Base-by-base conservation (phyloP, 1,140 invertebrate species). In the Aporrectodea caliginosa region DNA sequence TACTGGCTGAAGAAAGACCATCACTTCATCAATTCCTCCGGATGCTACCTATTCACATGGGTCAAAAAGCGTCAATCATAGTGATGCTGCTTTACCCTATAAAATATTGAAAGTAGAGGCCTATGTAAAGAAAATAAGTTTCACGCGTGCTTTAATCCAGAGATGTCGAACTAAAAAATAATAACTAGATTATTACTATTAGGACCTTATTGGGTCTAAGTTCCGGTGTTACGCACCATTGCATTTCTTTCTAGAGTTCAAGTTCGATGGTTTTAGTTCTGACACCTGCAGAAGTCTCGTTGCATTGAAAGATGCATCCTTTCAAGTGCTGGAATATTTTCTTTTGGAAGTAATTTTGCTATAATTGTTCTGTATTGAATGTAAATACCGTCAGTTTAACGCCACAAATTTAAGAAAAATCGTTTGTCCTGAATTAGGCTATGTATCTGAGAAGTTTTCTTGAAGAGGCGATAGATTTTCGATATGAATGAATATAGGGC, bases 241-340 rank as follows among this genome's bases (percentile, higher is more conserved):
- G 22, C 71, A 79, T 69, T 79, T 86, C 90, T 82, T n/a, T n/a
- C n/a, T 90, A 95, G 94, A 93, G 88, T 92, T 93, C 79, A 88
- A 92, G 79, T 92, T 93, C 79, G 90, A 92, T 86, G 96, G 95
- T 34, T 98, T 98, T 88, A 93, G 92, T 0, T 93, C 95, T 85
- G 95, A 98, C 82, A 92, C 95, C 1, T 97, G 95, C 85, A 91
- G 96, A 75, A 96, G 95, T 84, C 97, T 98, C 95, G 93, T 98
- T n/a, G 95, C 96, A 0, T 95, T 98, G 94, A 90, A 97, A 87
- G 96, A 98, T 89, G 92, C 89, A 88, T 89, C 88, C 84, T 88
- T 87, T 82, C 75, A 78, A 74, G 69, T 77, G 73, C 35, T 78
- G 16, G 27, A 77, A 75, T 12, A n/a, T 2, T 22, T 1, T 77